A percentile compares a stretch with the other conserved stretches of the same genome.
These are phyloP conservation scores for Colaptes auratus DNA, from an alignment of 2,113 vertebrate genomes.

Conservation along the genomic window DNA sequence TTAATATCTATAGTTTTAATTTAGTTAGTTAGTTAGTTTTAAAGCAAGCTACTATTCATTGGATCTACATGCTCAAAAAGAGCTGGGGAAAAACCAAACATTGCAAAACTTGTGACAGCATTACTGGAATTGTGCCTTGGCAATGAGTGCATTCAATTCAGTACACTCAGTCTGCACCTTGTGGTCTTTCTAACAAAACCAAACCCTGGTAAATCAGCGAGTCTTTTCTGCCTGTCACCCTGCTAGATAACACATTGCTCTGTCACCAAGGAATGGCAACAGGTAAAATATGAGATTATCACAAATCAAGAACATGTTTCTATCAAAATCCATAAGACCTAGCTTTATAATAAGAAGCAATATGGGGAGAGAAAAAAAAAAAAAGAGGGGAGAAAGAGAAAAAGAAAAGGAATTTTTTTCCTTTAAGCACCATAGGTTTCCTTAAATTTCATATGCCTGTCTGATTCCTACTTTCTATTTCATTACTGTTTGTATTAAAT, in stretches of 20 bases:
- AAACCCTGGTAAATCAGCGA: slow-evolving; percentile 19
- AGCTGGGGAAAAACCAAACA: slow-evolving; percentile 36
- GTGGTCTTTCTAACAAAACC: not conserved
- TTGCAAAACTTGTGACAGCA: slow-evolving; percentile 9
- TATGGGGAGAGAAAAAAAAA: not conserved
- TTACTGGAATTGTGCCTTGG: not conserved
- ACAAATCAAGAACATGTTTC: not conserved
- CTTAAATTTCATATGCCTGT: not conserved
- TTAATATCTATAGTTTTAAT: not conserved
- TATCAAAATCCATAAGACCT: not conserved
- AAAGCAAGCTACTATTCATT: not conserved
- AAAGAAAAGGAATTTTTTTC: not conserved
- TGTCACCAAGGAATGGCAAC: not conserved
- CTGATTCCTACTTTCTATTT: not conserved
- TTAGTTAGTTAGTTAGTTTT: no score
- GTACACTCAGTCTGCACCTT: not conserved
- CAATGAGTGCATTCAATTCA: not conserved
- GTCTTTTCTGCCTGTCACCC: not conserved
- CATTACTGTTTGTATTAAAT: not conserved
- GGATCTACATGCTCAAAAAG: not conserved
- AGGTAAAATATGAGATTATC: not conserved
- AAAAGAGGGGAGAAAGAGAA: not conserved
- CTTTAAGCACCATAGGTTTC: not conserved
- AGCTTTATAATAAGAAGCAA: not conserved
- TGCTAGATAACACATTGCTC: not conserved